Conservation (phyloP, 2,113 vertebrate species). For the Falcunculus frontatus region DNA sequence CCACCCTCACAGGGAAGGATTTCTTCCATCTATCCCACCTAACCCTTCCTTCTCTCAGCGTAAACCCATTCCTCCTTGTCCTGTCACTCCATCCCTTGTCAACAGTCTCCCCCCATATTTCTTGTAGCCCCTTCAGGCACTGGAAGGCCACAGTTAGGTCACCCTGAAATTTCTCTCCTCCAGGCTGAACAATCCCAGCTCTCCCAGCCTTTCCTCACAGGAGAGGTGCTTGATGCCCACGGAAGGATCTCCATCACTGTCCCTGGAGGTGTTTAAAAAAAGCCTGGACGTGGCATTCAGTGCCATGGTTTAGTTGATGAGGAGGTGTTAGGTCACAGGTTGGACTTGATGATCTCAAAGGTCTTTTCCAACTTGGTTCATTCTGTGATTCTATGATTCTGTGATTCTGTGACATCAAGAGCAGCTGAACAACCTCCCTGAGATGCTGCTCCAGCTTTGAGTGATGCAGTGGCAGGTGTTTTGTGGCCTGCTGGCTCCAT, state of each 20-base stretch:
- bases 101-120: background rate
- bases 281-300: too few species aligned
- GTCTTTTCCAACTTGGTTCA: too few species aligned
- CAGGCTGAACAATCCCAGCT: background rate
- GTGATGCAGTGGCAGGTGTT: background rate
- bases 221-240: background rate
- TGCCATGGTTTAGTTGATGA: too few species aligned
- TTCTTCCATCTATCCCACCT: background rate
- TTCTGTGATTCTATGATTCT: too few species aligned
- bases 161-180: background rate
- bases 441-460: background rate
- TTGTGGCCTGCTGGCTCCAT: background rate
- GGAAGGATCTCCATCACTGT: background rate
- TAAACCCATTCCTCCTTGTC: background rate
- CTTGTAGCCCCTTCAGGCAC: background rate
- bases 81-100: background rate
- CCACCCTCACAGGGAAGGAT: rapidly evolving
- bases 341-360: too few species aligned
- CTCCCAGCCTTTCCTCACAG: background rate
- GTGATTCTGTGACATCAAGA: background rate
- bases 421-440: background rate
- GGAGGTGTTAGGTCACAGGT: too few species aligned
- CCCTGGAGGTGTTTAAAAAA: too few species aligned
- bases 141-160: background rate
- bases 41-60: background rate